Evolutionary conservation across 2,113 vertebrate species (phyloP).

Genomic region (Eulemur rufifrons): DNA sequence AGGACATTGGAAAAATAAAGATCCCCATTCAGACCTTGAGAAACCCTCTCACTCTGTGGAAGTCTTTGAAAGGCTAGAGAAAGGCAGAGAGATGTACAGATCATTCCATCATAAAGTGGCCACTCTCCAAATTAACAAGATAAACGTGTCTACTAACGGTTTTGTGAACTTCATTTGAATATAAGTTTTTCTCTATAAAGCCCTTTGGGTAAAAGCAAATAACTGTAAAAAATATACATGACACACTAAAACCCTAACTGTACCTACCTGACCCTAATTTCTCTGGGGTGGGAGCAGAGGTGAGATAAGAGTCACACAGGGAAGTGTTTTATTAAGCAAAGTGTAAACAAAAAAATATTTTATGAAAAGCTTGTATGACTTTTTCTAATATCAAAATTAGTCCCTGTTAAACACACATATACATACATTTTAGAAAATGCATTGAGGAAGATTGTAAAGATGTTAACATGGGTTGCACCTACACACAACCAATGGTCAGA

Average conservation of each 20-base stretch:
- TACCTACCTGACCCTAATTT: not conserved
- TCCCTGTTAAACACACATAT: not conserved
- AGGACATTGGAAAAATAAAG: slow-evolving; percentile 98
- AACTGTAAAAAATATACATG: not conserved
- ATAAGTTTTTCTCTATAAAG: not conserved
- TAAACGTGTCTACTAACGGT: not conserved
- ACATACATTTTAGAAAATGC: not conserved
- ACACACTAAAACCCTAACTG: not conserved
- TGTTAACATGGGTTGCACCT: not conserved
- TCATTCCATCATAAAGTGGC: not conserved
- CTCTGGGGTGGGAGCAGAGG: not conserved
- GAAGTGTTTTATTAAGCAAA: not conserved
- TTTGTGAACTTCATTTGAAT: not conserved
- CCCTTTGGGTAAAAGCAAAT: slow-evolving; percentile 33
- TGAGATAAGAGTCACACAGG: not conserved
- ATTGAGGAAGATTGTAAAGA: not conserved
- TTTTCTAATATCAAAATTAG: not conserved
- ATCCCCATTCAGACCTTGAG: slow-evolving; percentile 97
- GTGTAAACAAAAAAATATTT: not conserved
- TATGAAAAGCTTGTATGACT: not conserved
- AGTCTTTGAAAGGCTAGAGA: slow-evolving; percentile 94
- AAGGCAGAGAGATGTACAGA: slow-evolving; percentile 63
- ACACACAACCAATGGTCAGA: not conserved
- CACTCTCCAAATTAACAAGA: slow-evolving; percentile 26
- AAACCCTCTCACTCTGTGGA: slow-evolving; percentile 93